Base-by-base conservation (phyloP, 2,888 invertebrate species). In the Yponomeuta cagnagella region DNA sequence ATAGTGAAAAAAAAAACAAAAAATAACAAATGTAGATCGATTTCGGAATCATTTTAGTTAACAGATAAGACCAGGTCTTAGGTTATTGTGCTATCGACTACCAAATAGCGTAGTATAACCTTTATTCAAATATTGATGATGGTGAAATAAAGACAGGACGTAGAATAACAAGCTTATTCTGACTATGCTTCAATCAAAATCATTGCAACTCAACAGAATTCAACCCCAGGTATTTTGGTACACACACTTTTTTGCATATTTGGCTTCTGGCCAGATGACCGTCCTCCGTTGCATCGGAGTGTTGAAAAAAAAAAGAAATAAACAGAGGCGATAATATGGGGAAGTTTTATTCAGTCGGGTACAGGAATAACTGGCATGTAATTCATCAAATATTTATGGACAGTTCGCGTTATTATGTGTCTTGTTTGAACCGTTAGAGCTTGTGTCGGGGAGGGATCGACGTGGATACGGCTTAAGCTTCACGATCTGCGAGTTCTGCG, bases 261-360 rank as follows among this genome's bases (percentile, higher is more conserved):
- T 69, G 68, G 68, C 68, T 30, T 3, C 30, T 9, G n/a, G 68
- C 68, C 68, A 69, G 68, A 52, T 69, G 68, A 69, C 68, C 68
- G 52, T 23, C 30, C 33, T 65, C 31, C 12, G n/a, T 52, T 67
- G 33, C 67, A 37, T 64, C 10, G 10, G 67, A 31, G 37, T 67
- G 68, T 30, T 12, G 58, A 69, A 6, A 67, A 67, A 33, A 23
- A 43, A 43, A 67, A 43, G 10, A 67, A 43, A 68, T 68, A 43
- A 48, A 68, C 48, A 48, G 48, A 23, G 87, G 89, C 84, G 88
- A 89, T 87, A 81, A 83, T 58, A 58, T 58, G 15, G 52, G 52
- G 15, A 58, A 58, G 52, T 58, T 58, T 58, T 58, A 58, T 58
- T 15, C 52, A 58, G 15, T 58, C 52, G 6, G 52, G 52, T 58